phyloP scores from a whole-genome alignment of 1,140 invertebrate genomes.

The Aporrectodea caliginosa region DNA sequence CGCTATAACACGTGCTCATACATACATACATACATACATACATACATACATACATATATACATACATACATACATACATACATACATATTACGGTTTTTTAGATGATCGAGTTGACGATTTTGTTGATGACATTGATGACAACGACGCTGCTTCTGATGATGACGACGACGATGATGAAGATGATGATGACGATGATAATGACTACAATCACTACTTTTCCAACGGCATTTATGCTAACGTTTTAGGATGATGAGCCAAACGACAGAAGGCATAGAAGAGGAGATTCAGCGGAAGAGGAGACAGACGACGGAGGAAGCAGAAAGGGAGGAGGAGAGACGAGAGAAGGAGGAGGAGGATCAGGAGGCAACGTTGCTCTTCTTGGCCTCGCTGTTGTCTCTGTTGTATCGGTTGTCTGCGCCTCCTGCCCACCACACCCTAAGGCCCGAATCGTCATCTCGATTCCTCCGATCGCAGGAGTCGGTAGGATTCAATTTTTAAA shows the following conservation, averaged over 20 bases:
- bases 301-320: neutral
- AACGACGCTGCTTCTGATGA: neutral
- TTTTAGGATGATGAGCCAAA: neutral
- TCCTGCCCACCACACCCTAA: neutral
- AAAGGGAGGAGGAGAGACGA: neutral
- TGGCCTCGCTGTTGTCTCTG: neutral
- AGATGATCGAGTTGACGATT: too few species aligned
- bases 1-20: too few species aligned
- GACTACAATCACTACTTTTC: neutral
- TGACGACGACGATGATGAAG: neutral
- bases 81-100: too few species aligned
- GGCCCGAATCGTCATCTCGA: neutral
- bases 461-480: neutral
- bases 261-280: neutral
- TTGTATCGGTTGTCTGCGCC: neutral
- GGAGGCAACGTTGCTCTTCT: neutral
- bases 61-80: too few species aligned
- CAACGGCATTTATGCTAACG: too few species aligned
- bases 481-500: too few species aligned
- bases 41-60: too few species aligned
- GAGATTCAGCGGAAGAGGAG: neutral
- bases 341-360: neutral
- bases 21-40: too few species aligned
- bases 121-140: neutral
- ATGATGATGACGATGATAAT: neutral